Base-by-base conservation (phyloP, 2,797 vertebrate genomes). In the Notolabrus celidotus region DNA sequence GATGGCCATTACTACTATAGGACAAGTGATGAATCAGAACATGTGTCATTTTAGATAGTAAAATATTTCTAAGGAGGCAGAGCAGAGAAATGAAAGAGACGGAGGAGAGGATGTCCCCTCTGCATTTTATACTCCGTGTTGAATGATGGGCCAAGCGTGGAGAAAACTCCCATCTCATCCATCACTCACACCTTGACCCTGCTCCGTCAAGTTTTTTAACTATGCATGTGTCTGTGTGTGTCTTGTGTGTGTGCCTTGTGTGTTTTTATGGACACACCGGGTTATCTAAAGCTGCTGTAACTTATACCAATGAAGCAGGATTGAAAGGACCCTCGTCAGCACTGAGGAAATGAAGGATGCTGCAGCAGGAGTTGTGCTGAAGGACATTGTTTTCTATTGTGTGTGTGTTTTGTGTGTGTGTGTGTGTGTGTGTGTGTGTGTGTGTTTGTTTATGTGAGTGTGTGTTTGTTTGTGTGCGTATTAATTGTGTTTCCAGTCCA, bases 171-270 rank as follows among this genome's bases (percentile, higher is more conserved):
- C 69, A 47, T 56, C 78, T 70, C 83, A 86, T 91, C 81, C 80
- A 87, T 91, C 87, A 86, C 78, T 85, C 82, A 79, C 74, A 87
- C 86, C 82, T 82, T 89, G 80, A 88, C 90, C 82, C 84, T 68
- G 67, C 70, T 56, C 57, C 17, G 1, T 47, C 33, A 47, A 62
- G 50, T 39, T 47, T n/a, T 68, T 72, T 72, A 62, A 70, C 72
- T 71, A 67, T 65, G 25, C 8, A 8, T 42, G 31, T 52, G 22
- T 33, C 10, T 14, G 12, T 31, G 29, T 15, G 19, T 46, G 17
- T 43, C n/a, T 12, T 63, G 9, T 22, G 14, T 25, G 49, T n/a
- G n/a, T n/a, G n/a, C 4, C 5, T 31, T 20, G 23, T 29, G 39
- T 57, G n/a, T 55, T 29, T 66, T 45, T 36, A 61, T 41, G 49